Percentiles rank a stretch among this genome's conserved stretches.
These are phyloP conservation scores for Cydia pomonella DNA, from an alignment of 1,140 invertebrate species.

Conservation along the genomic window DNA sequence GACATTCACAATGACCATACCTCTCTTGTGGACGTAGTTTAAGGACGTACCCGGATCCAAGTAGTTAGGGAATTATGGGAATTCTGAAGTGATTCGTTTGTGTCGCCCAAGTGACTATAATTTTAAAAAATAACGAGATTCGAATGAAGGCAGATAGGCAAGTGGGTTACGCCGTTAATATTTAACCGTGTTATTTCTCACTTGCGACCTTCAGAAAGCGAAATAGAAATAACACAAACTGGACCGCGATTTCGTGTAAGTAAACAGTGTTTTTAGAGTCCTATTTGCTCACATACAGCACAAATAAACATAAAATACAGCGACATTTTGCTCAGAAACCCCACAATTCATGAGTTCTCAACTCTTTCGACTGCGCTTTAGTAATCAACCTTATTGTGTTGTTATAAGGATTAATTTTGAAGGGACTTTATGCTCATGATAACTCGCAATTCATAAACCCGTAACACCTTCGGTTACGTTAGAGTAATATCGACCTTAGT, in stretches of 20 bases:
- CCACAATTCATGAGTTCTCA: background rate
- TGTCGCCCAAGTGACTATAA: too few relatives aligned
- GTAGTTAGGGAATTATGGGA: too few relatives aligned
- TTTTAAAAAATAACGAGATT: too few relatives aligned
- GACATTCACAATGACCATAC: too few relatives aligned
- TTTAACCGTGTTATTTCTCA: too few relatives aligned
- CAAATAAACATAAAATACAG: slow-evolving; percentile 26
- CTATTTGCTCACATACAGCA: slow-evolving; percentile 13
- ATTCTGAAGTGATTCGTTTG: too few relatives aligned
- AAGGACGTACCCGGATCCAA: too few relatives aligned
- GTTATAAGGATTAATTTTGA: too few relatives aligned
- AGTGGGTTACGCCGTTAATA: too few relatives aligned
- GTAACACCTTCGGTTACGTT: background rate
- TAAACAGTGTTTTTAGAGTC: slow-evolving; percentile 10
- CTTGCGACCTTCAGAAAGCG: background rate
- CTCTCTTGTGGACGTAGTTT: too few relatives aligned
- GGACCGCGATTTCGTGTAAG: slow-evolving; percentile 6
- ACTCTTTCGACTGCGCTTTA: background rate
- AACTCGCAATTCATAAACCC: background rate
- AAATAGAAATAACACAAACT: slow-evolving; percentile 5
- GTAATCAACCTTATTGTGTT: background rate
- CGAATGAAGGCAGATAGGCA: too few relatives aligned
- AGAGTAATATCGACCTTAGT: background rate
- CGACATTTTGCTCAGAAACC: slow-evolving; percentile 13
- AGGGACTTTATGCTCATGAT: background rate